Base-by-base conservation (phyloP, 2,888 invertebrate species). In the Cephus pygmeus region DNA sequence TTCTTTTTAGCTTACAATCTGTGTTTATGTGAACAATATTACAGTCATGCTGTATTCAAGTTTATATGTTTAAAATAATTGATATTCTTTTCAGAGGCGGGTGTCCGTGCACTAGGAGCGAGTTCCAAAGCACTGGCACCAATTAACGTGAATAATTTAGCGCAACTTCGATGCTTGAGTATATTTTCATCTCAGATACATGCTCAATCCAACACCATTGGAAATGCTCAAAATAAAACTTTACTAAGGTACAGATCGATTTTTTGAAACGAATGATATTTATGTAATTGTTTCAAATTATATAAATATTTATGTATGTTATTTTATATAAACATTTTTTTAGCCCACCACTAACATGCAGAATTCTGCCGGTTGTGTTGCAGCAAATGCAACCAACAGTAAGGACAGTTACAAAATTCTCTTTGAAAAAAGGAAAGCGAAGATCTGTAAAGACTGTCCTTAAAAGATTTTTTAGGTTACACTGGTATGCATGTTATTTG, bases 321-420 rank as follows among this genome's bases (percentile, higher is more conserved):
- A 9, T 23, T 56, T 9, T 56, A 6, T 56, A 56, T 56, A 2
- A 9, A 56, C 6, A 56, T 56, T 56, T 56, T 56, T 23, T 23
- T 15, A 56, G 56, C 56, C 56, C 56, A 76, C 80, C 73, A 56
- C 40, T 74, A 73, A 75, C 56, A 56, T 56, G 56, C 56, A 56
- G 56, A 56, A 78, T 79, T 77, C 34, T 77, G 4, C 75, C 73
- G 31, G 76, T 77, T 73, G 34, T 68, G 91, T 91, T 76, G 82
- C 88, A 9, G 83, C 80, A 84, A 81, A 75, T 76, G 1, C 90
- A 79, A 76, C 78, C 82, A 23, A 85, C 88, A 73, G 83, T 82
- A 0, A 92, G 97, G 87, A 94, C 93, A n/a, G 92, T 97, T 0
- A 96, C 94, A 0, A 96, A 97, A 89, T 97, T 94, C 90, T 96